Evolutionary conservation across 2,113 vertebrate genomes (phyloP), one percentile per base, ranked within the genome.

Genomic region (Euleptes europaea): DNA sequence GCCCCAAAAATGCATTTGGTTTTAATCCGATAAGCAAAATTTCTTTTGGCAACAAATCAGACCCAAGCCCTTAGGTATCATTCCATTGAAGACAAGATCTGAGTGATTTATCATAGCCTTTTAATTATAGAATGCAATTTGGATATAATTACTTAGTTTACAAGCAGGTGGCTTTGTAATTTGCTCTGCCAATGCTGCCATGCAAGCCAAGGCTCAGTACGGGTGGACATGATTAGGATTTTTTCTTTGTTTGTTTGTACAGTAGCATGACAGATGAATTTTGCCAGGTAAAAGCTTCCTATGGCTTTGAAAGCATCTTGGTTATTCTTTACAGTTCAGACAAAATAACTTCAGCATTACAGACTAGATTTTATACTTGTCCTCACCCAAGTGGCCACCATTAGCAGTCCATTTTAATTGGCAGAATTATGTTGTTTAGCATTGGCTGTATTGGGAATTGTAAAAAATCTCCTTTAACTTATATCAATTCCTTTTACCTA

Each of bases 61-160:
- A 88, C 69, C 38, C 72, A 66, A 67, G 73, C 0, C 11, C 77
- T 88, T 78, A 92, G 82, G 86, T 90, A 77, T 87, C 83, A 47
- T 2, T 15, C 80, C 49, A 84, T 93, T 88, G 85, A 86, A 92
- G 75, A 90, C 65, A 80, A 72, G 78, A 69, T 84, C 66, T 83
- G 78, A 89, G 87, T 91, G 5, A 92, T 93, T 91, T 89, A 84
- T 92, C 81, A 57, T 54, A 87, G 66, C 82, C 91, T 91, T 93
- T 94, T 91, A 90, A 92, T 95, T 92, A 93, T 51, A 82, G 90
- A 92, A 83, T 70, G 31, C 26, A 90, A 82, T 91, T 87, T 82
- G 89, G 66, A 67, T 79, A 71, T 85, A 88, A 94, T 70, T 79
- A 88, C 40, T 15, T 23, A 83, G 82, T 88, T 92, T 90, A 76